A percentile compares a stretch with the other conserved stretches of the same genome.
These are phyloP conservation scores for Spisula solida DNA, from an alignment of 2,888 invertebrate genomes.

Conservation along the genomic window DNA sequence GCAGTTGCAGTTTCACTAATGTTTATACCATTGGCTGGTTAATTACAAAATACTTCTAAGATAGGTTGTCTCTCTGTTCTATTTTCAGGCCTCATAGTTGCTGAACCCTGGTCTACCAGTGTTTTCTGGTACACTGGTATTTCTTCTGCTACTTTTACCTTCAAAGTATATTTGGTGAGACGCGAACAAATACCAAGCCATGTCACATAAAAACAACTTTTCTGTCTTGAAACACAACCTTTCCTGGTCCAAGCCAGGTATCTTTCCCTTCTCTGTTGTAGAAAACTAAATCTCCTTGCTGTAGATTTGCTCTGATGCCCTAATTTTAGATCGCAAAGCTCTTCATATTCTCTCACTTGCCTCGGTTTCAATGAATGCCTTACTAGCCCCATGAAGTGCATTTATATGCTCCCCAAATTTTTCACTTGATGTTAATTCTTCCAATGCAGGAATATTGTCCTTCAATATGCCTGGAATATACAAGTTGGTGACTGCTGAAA, in stretches of 20 bases:
- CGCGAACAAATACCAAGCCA: slow-evolving; percentile 72
- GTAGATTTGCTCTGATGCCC: slow-evolving; percentile 71
- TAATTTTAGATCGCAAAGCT: slow-evolving; percentile 65
- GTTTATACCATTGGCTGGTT: too few relatives aligned
- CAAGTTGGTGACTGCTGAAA: slow-evolving; percentile 55
- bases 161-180: slow-evolving; percentile 73
- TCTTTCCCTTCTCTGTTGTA: slow-evolving; percentile 71
- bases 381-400: slow-evolving; percentile 53
- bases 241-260: slow-evolving; percentile 67
- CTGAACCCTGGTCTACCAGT: too few relatives aligned
- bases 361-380: slow-evolving; percentile 69
- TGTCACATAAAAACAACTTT: slow-evolving; percentile 74
- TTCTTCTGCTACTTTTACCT: too few relatives aligned
- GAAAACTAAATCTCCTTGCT: slow-evolving; percentile 70
- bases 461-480: slow-evolving; percentile 55
- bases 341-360: slow-evolving; percentile 68
- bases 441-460: slow-evolving; percentile 52
- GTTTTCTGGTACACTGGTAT: too few relatives aligned
- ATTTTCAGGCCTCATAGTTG: too few relatives aligned
- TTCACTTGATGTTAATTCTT: slow-evolving; percentile 59
- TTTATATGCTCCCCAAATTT: slow-evolving; percentile 49
- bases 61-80: too few relatives aligned
- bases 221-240: slow-evolving; percentile 76
- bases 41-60: too few relatives aligned
- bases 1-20: too few relatives aligned